A percentile compares a stretch with the other conserved stretches of the same genome.
Evolutionary conservation across 2,888 invertebrate genomes (phyloP).

Genomic region (Pilophorus perplexus): DNA sequence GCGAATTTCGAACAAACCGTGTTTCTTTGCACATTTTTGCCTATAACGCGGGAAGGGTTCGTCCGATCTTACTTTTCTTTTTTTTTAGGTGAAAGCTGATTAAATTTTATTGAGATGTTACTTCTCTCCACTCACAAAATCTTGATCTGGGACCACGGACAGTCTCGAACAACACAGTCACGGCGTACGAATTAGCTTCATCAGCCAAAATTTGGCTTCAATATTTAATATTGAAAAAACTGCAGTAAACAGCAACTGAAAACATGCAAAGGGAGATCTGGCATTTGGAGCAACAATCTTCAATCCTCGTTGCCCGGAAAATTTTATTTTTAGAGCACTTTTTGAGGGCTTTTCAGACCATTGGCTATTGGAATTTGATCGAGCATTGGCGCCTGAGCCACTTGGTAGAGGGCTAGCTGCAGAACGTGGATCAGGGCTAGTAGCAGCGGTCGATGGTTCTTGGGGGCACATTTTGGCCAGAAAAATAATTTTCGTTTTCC

Average conservation of each 20-base stretch:
- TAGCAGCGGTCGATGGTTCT: no score
- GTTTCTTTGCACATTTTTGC: no score
- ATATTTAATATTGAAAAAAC: background rate
- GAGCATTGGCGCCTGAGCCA: background rate
- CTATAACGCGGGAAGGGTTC: no score
- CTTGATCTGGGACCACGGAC: background rate
- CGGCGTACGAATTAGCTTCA: background rate
- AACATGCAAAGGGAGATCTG: background rate
- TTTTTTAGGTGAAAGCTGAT: no score
- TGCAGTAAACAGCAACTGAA: background rate
- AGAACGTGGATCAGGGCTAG: background rate
- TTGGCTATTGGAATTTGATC: background rate
- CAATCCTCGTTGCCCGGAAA: no score
- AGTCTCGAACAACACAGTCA: background rate
- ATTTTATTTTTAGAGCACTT: background rate
- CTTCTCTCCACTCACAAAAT: conserved; percentile 4
- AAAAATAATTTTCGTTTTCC: no score
- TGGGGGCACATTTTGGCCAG: no score
- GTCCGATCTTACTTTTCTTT: no score
- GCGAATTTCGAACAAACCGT: no score
- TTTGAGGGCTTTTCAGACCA: background rate
- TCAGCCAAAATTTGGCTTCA: no score
- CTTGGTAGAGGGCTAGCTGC: no score
- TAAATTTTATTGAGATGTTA: background rate
- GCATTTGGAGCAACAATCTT: background rate